Conservation (phyloP, 2,888 invertebrate genomes). For the Seira ritae region DNA sequence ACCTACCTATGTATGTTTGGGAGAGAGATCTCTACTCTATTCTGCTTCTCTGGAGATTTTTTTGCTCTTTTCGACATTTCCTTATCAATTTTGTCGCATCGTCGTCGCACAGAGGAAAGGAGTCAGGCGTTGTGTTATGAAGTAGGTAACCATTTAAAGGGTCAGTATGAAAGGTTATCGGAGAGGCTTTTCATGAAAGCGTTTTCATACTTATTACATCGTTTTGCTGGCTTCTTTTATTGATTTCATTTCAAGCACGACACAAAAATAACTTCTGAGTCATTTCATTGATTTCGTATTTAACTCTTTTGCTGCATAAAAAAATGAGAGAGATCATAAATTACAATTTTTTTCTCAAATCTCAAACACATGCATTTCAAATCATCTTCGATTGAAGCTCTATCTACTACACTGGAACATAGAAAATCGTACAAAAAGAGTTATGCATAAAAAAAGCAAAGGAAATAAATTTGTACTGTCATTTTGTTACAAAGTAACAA, state of each 20-base stretch:
- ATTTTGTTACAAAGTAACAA: conserved; percentile 22
- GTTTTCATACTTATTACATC: conserved; percentile 59
- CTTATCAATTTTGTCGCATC: conserved; percentile 58
- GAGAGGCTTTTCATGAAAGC: conserved; percentile 43
- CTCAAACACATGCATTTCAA: too few species aligned
- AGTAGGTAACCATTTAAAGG: conserved; percentile 66
- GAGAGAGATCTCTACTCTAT: too few species aligned
- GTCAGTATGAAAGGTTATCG: conserved; percentile 68
- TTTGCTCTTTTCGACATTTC: too few species aligned
- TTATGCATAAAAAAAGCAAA: too few species aligned
- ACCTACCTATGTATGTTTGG: too few species aligned
- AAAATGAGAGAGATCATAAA: conserved; percentile 12
- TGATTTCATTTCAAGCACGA: conserved; percentile 2
- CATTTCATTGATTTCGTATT: not conserved
- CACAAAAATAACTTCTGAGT: not conserved
- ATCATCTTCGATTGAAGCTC: too few species aligned
- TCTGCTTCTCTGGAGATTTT: too few species aligned
- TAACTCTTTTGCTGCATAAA: not conserved
- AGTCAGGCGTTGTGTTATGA: conserved; percentile 64
- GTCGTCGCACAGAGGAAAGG: conserved; percentile 47
- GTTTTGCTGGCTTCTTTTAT: conserved; percentile 48
- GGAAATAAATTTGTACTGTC: conserved; percentile 13
- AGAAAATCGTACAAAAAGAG: too few species aligned
- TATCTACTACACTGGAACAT: too few species aligned
- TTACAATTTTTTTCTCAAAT: not conserved